These are phyloP conservation scores for Paracyclopina nana DNA, from an alignment of 1,140 invertebrate genomes.

Conservation along the genomic window DNA sequence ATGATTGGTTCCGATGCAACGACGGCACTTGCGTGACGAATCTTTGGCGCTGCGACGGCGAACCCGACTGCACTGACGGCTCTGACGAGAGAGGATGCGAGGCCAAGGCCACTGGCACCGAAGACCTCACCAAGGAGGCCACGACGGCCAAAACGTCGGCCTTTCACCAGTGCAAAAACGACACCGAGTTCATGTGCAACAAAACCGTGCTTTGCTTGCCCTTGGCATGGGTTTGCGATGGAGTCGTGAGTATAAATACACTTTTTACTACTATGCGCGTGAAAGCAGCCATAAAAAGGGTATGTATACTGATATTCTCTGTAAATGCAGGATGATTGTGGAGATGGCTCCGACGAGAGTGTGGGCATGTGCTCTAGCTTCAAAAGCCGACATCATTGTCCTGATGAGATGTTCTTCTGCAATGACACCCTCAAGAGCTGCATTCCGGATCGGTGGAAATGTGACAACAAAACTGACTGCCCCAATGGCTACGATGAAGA, in stretches of 20 bases:
- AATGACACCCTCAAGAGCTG: background rate
- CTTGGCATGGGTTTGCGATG: background rate
- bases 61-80: constrained; percentile 59
- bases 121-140: no score
- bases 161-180: no score
- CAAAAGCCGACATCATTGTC: background rate
- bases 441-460: background rate
- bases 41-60: constrained; percentile 59
- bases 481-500: background rate
- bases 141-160: no score
- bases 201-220: no score
- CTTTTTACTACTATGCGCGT: no score
- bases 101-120: constrained; percentile 46
- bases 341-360: background rate
- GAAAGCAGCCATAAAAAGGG: no score
- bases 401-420: background rate
- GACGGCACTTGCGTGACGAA: constrained; percentile 45
- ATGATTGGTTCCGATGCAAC: constrained; percentile 9
- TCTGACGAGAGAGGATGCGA: constrained; percentile 50
- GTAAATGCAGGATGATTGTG: no score
- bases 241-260: no score
- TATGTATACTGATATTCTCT: no score
- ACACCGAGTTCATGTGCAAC: no score
- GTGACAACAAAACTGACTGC: background rate
- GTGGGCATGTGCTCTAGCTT: background rate